Evolutionary conservation across 2,888 invertebrate species (phyloP), one percentile per base, ranked within the genome.

Genomic region (Allacma fusca): DNA sequence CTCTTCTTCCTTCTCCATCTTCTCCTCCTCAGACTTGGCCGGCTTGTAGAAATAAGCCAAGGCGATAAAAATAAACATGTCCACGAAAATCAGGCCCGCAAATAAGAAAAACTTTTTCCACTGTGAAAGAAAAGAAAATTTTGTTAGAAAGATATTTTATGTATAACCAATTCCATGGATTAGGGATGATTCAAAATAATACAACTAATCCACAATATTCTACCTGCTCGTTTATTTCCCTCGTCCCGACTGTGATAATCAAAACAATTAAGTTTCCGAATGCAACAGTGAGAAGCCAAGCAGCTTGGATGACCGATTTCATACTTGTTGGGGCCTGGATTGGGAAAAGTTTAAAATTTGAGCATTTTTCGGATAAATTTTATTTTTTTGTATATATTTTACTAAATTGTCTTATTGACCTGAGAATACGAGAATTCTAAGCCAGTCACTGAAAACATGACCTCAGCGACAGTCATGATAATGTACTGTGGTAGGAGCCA

Each of bases 361-460:
- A 4, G 24, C 24, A 2, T 50, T 16, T 50, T 50, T 9, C 2
- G 19, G 19, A 19, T n/a, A 24, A 12, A 12, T 62, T 62, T 16
- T 21, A 4, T 43, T 12, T 2, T 9, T 62, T 62, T 62, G 2
- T n/a, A 28, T 23, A 9, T 19, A 1, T 21, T 29, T 26, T 4
- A 34, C 16, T 50, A 1, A 19, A 13, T 50, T 50, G 2, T 12
- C 2, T 1, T 19, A 50, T 75, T 83, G 85, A 89, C 90, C 88
- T 90, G 96, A 0, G 97, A 94, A 87, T 96, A 98, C 0, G 97
- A 94, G 87, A 99, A 98, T 86, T 96, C 94, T 26, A 98, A 88
- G 0, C 98, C 98, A 0, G 98, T 97, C 29, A 98, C 93, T 0
- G 97, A 95, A 87, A 97, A 96, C 92, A 98, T 93, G 62, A 98